Evolutionary conservation across 2,797 vertebrate genomes (phyloP), one percentile per base, ranked within the genome.

Genomic region (Silurus lanzhouensis): DNA sequence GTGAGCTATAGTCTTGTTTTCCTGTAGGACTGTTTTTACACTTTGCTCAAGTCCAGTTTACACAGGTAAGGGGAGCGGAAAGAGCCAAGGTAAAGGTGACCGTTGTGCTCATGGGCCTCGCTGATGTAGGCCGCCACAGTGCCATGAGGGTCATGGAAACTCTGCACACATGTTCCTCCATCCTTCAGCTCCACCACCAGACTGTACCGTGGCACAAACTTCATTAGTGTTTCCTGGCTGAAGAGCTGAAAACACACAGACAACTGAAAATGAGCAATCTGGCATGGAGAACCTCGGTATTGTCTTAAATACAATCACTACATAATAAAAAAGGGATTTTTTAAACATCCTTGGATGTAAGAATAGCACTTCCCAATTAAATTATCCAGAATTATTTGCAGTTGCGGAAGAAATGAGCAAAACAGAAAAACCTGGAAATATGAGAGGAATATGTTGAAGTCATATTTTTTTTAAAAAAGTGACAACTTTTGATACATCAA

Each of bases 71-170:
- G 97, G 1, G 97, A 96, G 3, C 91, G 91, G 93, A 97, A 99
- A 81, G 98, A 99, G 20, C 98, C 97, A 88, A 99, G 86, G 92
- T 97, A 99, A 44, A 99, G 94, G 46, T 94, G 92, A 13, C 97
- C 97, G 0, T 96, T 89, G 0, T 97, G 92, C 87, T 99, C 98
- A 0, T 97, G 97, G 6, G 91, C 98, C 91, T 99, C 97, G 0
- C 98, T 99, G 90, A 98, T 4, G 4, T 96, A 96, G 1, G 96
- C 87, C 0, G 87, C 95, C 84, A 94, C 96, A 90, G 94, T 84
- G 64, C 97, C 97, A 0, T 90, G 93, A 0, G 97, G 97, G 92
- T 99, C 98, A 0, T 99, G 98, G 88, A 99, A 95, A 89, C 97
- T 99, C 82, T 97, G 96, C 19, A 87, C 94, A 90, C 98, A 97